These are phyloP conservation scores for Trachymyrmex cornetzi DNA, from an alignment of 1,140 invertebrate species.

Conservation along the genomic window DNA sequence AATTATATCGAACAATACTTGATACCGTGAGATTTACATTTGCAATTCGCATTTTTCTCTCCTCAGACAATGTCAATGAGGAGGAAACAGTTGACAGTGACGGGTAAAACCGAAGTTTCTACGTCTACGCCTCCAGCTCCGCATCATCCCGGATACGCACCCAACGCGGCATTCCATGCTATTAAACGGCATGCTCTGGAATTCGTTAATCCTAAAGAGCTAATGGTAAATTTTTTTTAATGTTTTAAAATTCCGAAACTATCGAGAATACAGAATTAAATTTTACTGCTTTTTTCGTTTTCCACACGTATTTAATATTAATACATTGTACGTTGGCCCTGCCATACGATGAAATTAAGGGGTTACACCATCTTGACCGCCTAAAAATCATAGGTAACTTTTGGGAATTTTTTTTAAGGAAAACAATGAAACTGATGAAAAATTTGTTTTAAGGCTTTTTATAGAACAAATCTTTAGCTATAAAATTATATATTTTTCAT, in stretches of 20 bases:
- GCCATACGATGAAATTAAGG: background rate
- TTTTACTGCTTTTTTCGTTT: background rate
- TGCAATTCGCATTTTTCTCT: conserved; percentile 38
- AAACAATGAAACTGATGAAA: too few relatives aligned
- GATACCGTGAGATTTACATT: conserved; percentile 16
- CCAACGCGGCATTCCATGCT: conserved; percentile 97
- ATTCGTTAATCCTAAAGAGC: conserved; percentile 95
- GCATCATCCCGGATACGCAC: conserved; percentile 89
- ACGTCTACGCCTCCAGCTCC: conserved; percentile 83
- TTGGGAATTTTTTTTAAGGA: too few relatives aligned
- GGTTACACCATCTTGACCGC: too few relatives aligned
- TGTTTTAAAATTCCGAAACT: background rate
- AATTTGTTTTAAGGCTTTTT: too few relatives aligned
- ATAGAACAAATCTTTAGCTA: too few relatives aligned
- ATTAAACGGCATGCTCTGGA: conserved; percentile 97
- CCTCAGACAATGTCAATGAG: conserved; percentile 89
- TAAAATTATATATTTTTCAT: too few relatives aligned
- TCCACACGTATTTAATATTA: background rate
- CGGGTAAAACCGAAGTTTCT: conserved; percentile 88
- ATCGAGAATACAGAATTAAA: background rate
- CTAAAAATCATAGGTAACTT: too few relatives aligned
- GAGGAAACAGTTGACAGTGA: conserved; percentile 89
- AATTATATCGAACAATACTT: conserved; percentile 13
- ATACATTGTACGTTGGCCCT: background rate
- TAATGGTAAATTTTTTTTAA: conserved; percentile 89